These are phyloP conservation scores for Bursaphelenchus mucronatus DNA, from an alignment of 1,140 invertebrate species.

Conservation along the genomic window DNA sequence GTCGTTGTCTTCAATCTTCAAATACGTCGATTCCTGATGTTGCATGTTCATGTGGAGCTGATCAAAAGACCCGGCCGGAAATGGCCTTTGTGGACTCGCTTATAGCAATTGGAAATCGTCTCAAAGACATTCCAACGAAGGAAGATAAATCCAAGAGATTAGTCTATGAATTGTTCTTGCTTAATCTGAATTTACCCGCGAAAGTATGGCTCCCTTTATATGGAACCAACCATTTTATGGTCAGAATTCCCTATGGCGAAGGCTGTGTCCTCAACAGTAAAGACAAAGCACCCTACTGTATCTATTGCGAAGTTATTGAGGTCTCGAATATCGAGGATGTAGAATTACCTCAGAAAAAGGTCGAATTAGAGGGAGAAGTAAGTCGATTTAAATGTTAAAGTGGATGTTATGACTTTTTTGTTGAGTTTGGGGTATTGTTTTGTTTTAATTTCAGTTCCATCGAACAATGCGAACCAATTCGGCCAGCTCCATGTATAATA, in stretches of 20 bases:
- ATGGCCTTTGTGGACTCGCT: constrained; percentile 78
- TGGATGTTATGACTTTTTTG: too few relatives aligned
- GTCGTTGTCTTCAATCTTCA: constrained; percentile 8
- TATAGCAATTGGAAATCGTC: constrained; percentile 81
- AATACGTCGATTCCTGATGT: not conserved
- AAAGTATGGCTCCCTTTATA: constrained; percentile 90
- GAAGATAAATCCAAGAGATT: constrained; percentile 84
- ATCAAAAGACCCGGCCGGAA: constrained; percentile 69
- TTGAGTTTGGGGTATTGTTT: not conserved
- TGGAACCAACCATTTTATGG: constrained; percentile 71
- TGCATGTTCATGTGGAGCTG: not conserved
- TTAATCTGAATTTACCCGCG: constrained; percentile 94
- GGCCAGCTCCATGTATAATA: not conserved
- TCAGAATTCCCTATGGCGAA: constrained; percentile 84
- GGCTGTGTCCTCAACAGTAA: constrained; percentile 97
- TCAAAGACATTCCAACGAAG: constrained; percentile 84
- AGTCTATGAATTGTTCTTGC: constrained; percentile 80
- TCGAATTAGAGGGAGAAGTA: constrained; percentile 27
- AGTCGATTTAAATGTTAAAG: not conserved
- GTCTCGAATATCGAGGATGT: constrained; percentile 78
- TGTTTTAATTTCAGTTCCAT: not conserved
- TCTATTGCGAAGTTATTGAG: constrained; percentile 92
- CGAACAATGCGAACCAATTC: not conserved
- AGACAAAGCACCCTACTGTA: constrained; percentile 96
- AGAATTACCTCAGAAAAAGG: constrained; percentile 71